Evolutionary conservation across 2,113 vertebrate species (phyloP).

Genomic region (human): GRCh38 chr7:93185501-93186000

Average conservation of each 20-base stretch:
- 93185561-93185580: slow-evolving; percentile 23
- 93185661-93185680: slow-evolving; percentile 11
- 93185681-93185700: neutral
- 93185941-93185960: neutral
- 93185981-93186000: neutral
- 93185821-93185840: neutral
- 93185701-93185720: neutral
- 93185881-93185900: neutral
- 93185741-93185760: slow-evolving; percentile 6
- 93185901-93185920: neutral
- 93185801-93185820: neutral
- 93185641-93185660: neutral
- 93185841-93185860: neutral
- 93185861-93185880: neutral
- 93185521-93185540: neutral
- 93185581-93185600: neutral
- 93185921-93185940: neutral
- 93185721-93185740: slow-evolving; percentile 4
- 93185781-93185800: neutral
- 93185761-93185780: slow-evolving; percentile 22
- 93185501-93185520: neutral
- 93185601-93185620: neutral
- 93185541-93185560: neutral
- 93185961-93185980: neutral
- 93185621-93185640: slow-evolving; percentile 30